Evolutionary conservation across 1,140 invertebrate genomes (phyloP).

Genomic region (Drosophila athabasca): DNA sequence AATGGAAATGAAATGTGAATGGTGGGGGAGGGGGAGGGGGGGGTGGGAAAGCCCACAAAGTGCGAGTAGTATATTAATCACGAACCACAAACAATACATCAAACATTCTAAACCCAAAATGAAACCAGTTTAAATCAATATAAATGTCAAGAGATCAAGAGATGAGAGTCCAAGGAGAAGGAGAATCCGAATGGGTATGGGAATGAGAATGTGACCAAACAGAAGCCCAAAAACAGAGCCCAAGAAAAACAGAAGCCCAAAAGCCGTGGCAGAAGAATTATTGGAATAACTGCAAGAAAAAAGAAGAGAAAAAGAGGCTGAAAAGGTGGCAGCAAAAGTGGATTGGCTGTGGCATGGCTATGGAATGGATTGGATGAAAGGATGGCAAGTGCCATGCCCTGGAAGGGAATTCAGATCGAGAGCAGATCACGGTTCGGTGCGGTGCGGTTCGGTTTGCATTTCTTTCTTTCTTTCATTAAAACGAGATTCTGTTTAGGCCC

Average conservation of each 20-base stretch:
- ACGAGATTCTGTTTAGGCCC: slow-evolving; percentile 17
- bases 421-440: neutral
- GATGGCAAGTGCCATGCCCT: slow-evolving; percentile 25
- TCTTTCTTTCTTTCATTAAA: slow-evolving; percentile 64
- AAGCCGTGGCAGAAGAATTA: neutral
- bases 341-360: too few species aligned
- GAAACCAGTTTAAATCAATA: slow-evolving; percentile 30
- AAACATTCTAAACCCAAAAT: slow-evolving; percentile 5
- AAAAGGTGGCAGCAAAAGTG: too few species aligned
- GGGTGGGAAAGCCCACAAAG: too few species aligned
- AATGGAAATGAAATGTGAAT: neutral
- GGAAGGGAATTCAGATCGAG: neutral
- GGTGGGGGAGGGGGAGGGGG: too few species aligned
- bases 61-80: neutral
- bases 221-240: slow-evolving; percentile 8
- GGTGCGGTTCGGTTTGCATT: slow-evolving; percentile 17
- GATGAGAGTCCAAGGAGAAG: too few species aligned
- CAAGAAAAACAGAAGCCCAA: slow-evolving; percentile 24
- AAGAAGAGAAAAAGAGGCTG: too few species aligned
- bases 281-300: too few species aligned
- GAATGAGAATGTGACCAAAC: neutral
- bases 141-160: slow-evolving; percentile 23
- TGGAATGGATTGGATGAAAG: too few species aligned
- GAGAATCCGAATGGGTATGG: too few species aligned
- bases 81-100: neutral